These are phyloP conservation scores for Linurgus olivaceus DNA, from an alignment of 2,797 vertebrate species.

Conservation along the genomic window DNA sequence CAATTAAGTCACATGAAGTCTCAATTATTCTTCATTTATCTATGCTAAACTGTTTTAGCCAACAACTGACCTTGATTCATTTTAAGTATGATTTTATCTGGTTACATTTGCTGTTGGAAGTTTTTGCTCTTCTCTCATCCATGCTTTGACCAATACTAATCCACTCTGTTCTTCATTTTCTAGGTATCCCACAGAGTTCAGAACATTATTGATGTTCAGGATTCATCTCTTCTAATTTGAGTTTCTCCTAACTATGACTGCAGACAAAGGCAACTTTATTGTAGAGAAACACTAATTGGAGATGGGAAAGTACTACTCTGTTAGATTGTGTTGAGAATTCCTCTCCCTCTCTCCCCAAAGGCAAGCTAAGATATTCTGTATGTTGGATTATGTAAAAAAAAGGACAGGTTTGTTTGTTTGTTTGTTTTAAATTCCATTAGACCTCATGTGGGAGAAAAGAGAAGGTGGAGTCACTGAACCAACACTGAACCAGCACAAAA, in stretches of 20 bases:
- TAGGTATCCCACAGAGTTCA: neutral
- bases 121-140: conserved; percentile 14
- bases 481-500: neutral
- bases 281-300: neutral
- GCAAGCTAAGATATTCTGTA: neutral
- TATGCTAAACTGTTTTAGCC: neutral
- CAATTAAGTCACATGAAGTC: neutral
- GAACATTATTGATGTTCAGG: conserved; percentile 11
- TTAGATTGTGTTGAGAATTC: neutral
- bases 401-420: neutral
- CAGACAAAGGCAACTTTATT: neutral
- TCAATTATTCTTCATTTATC: conserved; percentile 13
- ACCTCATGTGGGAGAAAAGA: neutral
- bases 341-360: neutral
- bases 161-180: neutral
- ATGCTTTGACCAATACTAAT: neutral
- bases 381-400: neutral
- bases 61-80: conserved; percentile 4
- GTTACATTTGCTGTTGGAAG: neutral
- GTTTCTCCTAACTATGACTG: neutral
- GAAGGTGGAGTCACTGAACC: neutral
- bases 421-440: neutral
- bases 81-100: neutral
- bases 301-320: neutral
- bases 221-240: conserved; percentile 2